Base-by-base conservation (phyloP, 2,797 vertebrate species). In the Euthynnus affinis region DNA sequence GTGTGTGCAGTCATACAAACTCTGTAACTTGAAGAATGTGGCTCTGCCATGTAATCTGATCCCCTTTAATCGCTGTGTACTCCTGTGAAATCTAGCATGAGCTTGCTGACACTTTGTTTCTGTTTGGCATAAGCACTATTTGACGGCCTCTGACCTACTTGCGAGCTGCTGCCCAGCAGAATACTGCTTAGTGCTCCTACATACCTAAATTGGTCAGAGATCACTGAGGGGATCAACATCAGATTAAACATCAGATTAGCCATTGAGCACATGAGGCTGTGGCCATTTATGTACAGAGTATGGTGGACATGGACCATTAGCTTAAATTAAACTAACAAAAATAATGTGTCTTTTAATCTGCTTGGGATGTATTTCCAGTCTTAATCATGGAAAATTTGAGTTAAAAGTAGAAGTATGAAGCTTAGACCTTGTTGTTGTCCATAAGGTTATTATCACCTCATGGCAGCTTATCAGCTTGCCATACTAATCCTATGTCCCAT, bases 1-100 rank as follows among this genome's bases (percentile, higher is more conserved):
- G 18, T 67, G 49, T 51, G 23, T 51, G 17, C 46, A 62, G 59
- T 51, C 69, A 53, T 48, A 46, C 44, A 64, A 17, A 48, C 58
- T 37, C 77, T 87, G 87, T 74, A 32, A 73, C 88, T 91, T 90
- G 78, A 90, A 91, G 87, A 89, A 86, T 83, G 83, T 70, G 77
- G 78, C 69, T 56, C 14, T 22, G 68, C 44, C 56, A 32, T 76
- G 93, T 89, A 92, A 94, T 52, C 20, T 74, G 90, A 92, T 83
- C 88, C 82, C 60, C 82, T 89, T 88, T 90, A 93, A 94, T 92
- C 91, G 59, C 76, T 46, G 46, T 91, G 83, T 58, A 84, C 87
- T 76, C 80, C 88, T 92, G 90, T 91, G 88, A 93, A 93, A 93
- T 93, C 89, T 93, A 88, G 81, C 92, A 90, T 88, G 80, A 81